phyloP scores from a whole-genome alignment of 53 echinoderm and acorn worm genomes.

The Paracentrotus lividus region DNA sequence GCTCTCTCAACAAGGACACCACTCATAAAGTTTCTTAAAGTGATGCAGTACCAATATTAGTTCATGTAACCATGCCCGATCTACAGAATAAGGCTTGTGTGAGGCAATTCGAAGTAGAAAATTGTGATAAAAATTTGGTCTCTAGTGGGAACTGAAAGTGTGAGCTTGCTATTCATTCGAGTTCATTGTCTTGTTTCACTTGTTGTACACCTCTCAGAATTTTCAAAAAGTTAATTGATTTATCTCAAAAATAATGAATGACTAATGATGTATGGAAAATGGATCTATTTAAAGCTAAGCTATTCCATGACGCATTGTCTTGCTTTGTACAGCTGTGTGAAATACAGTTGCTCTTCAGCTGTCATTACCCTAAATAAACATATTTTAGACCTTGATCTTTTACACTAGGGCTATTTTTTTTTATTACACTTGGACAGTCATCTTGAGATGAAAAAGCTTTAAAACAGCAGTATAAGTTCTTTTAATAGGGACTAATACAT shows the following conservation, averaged over 20 bases:
- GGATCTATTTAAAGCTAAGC: neutral
- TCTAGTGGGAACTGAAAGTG: neutral
- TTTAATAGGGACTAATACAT: neutral
- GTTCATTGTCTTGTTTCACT: neutral
- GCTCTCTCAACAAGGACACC: too few relatives aligned
- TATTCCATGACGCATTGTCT: constrained; percentile 5
- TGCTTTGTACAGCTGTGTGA: neutral
- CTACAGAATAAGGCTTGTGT: neutral
- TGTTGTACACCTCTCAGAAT: neutral
- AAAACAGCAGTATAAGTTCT: neutral
- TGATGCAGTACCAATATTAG: neutral
- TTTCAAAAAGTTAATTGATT: neutral
- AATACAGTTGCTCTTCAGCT: constrained; percentile 1
- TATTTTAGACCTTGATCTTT: constrained; percentile 45
- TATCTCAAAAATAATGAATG: neutral
- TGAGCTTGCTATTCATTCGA: neutral
- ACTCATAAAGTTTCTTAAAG: neutral
- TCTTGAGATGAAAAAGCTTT: constrained; percentile 27
- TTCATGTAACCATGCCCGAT: neutral
- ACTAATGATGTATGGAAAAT: neutral
- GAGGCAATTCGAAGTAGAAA: neutral
- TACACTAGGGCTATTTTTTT: neutral
- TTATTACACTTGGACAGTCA: constrained; percentile 5
- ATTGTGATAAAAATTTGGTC: neutral
- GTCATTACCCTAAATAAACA: neutral